Evolutionary conservation across 1,140 invertebrate species (phyloP), one percentile per base, ranked within the genome.

Genomic region (Lasaia peninsularis): DNA sequence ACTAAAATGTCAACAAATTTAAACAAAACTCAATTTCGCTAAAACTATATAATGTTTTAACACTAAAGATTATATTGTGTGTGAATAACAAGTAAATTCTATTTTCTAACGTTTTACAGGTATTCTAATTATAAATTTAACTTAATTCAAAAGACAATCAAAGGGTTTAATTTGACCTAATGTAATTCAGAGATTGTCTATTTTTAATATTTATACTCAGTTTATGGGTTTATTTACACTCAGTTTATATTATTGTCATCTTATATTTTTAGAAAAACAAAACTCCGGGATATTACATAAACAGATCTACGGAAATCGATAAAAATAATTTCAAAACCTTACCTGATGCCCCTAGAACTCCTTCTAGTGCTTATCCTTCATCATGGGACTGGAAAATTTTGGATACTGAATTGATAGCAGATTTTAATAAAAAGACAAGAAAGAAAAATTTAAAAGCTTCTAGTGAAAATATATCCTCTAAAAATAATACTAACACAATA

Each of bases 271-370:
- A 97, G 96, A 95, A 93, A 92, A 94, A 95, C 77, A 95, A 94
- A 90, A 93, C 93, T 5, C 91, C 96, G 1, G 92, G 91, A 2
- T 96, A 94, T 78, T 97, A 97, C 71, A 91, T 92, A 68, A 93
- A 92, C 60, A 93, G 95, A 69, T 91, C 92, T 1, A 90, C 92
- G 49, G 95, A 97, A 78, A 90, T 96, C 12, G 95, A 96, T 62
- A 89, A 92, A 52, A 91, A 91, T 54, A 79, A 91, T 32, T 83
- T 96, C n/a, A 89, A 91, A 50, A 90, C 92, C 33, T 81, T 96
- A 62, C 96, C 96, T 5, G 95, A 96, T 40, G 95, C 95, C 24
- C 95, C 95, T 7, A 90, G 95, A 65, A 92, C 93, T 18, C 92
- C 94, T 1, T 92, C 92, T 31, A 91, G 90, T 34, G 90, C 91